These are phyloP conservation scores for Psittacara wagleri DNA, from an alignment of 2,113 vertebrate genomes.

Conservation along the genomic window DNA sequence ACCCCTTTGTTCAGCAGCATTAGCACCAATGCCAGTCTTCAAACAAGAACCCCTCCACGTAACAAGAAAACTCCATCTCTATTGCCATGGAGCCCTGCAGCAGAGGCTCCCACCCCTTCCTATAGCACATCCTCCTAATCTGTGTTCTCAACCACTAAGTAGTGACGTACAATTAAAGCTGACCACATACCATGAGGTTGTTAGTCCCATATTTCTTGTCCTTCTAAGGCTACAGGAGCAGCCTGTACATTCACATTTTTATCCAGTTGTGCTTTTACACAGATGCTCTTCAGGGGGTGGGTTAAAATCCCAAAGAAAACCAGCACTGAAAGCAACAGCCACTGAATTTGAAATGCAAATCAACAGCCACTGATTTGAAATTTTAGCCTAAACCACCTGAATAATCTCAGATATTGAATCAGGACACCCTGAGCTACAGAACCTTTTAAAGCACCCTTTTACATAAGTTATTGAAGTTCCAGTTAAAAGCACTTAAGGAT, in stretches of 20 bases:
- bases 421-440: conserved; percentile 20
- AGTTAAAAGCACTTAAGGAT: conserved; percentile 42
- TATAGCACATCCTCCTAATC: neutral
- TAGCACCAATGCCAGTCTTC: neutral
- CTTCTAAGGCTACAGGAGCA: neutral
- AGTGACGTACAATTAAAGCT: neutral
- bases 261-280: neutral
- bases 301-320: neutral
- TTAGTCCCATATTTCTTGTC: neutral
- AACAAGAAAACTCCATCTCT: neutral
- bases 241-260: neutral
- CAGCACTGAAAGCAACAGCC: neutral
- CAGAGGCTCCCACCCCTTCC: neutral
- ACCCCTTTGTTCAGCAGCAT: neutral
- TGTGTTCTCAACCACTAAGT: neutral
- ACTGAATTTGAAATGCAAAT: too few relatives aligned
- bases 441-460: conserved; percentile 46
- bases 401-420: neutral
- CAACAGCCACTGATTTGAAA: neutral
- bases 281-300: neutral
- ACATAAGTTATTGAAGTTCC: neutral
- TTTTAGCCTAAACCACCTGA: neutral
- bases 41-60: neutral
- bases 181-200: neutral
- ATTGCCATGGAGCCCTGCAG: neutral